phyloP scores from a whole-genome alignment of 2,888 invertebrate genomes.

The Cryptus armator region DNA sequence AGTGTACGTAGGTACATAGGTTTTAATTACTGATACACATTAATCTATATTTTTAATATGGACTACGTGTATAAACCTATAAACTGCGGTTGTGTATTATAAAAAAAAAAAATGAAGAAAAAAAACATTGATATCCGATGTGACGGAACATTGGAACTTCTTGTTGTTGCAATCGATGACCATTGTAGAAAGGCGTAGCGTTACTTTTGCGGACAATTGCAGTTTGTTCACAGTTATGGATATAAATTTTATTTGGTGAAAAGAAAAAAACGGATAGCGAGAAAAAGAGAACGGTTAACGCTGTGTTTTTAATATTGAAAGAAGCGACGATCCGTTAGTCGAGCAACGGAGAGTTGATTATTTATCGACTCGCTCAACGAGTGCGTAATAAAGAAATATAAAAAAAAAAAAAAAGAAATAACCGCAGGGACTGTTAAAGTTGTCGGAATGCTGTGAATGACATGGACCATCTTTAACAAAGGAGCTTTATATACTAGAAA shows the following conservation, averaged over 20 bases:
- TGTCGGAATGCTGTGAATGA: slow-evolving; percentile 80
- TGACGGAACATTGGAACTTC: slow-evolving; percentile 49
- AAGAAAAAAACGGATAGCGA: neutral
- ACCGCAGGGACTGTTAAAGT: slow-evolving; percentile 78
- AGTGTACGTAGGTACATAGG: slow-evolving; percentile 61
- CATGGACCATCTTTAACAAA: slow-evolving; percentile 80
- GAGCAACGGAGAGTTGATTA: slow-evolving; percentile 15
- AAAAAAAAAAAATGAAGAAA: neutral
- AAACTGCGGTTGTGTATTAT: slow-evolving; percentile 64
- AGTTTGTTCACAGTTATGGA: slow-evolving; percentile 19
- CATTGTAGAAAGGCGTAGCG: slow-evolving; percentile 1
- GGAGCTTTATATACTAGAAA: slow-evolving; percentile 65
- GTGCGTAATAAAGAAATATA: slow-evolving; percentile 35
- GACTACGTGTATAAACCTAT: slow-evolving; percentile 74
- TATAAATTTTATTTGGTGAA: slow-evolving; percentile 7
- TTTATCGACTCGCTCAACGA: slow-evolving; percentile 23
- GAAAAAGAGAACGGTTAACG: neutral
- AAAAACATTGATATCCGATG: slow-evolving; percentile 56
- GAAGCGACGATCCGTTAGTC: slow-evolving; percentile 7
- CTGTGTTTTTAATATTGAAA: slow-evolving; percentile 4
- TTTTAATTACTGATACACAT: slow-evolving; percentile 77
- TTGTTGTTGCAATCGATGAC: slow-evolving; percentile 72
- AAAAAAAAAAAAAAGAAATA: slow-evolving; percentile 47
- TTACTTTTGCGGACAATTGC: slow-evolving; percentile 16
- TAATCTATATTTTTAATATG: slow-evolving; percentile 83